These are phyloP conservation scores for Parnassius smintheus DNA, from an alignment of 2,888 invertebrate species.

Conservation along the genomic window DNA sequence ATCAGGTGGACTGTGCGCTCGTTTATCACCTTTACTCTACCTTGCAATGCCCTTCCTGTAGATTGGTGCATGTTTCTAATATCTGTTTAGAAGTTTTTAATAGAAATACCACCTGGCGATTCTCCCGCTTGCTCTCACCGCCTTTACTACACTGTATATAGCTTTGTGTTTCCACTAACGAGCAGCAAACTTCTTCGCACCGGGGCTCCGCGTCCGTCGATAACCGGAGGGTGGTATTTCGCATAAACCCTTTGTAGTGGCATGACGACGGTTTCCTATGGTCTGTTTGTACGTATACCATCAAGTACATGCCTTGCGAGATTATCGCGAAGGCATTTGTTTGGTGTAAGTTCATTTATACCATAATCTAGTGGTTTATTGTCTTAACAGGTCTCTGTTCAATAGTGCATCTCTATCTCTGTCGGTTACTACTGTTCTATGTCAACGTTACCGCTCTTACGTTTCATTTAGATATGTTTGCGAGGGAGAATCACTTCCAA, in stretches of 20 bases:
- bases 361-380: conserved; percentile 47
- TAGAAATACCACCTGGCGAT: conserved; percentile 73
- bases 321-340: conserved; percentile 36
- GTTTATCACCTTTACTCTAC: no score
- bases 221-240: conserved; percentile 65
- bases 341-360: conserved; percentile 42
- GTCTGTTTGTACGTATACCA: conserved; percentile 38
- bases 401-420: conserved; percentile 67
- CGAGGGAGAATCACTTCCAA: conserved; percentile 37
- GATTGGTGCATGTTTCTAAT: conserved; percentile 69
- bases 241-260: conserved; percentile 67
- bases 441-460: conserved; percentile 48
- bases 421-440: conserved; percentile 53
- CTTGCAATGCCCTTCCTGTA: conserved; percentile 38
- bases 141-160: conserved; percentile 34
- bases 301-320: conserved; percentile 44
- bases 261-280: conserved; percentile 52
- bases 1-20: no score
- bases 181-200: conserved; percentile 56
- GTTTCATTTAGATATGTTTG: conserved; percentile 48
- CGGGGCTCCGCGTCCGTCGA: conserved; percentile 18
- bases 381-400: conserved; percentile 58
- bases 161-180: conserved; percentile 43
- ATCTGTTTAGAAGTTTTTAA: conserved; percentile 58
- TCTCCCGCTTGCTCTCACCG: conserved; percentile 36